phyloP scores from a whole-genome alignment of 23 tunicate species.

The Pegea sp. region DNA sequence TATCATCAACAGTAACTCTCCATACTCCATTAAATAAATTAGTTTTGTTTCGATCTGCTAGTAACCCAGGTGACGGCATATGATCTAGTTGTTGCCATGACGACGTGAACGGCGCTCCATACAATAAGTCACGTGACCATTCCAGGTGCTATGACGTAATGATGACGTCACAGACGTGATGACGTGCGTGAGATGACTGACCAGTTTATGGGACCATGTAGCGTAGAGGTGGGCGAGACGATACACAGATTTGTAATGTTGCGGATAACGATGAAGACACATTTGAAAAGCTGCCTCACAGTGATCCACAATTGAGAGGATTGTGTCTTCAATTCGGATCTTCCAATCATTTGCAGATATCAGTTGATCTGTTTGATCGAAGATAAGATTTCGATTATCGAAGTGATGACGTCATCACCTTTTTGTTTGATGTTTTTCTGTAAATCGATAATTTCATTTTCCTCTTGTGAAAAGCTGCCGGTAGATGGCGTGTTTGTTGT shows the following conservation, averaged over 20 bases:
- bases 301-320: constrained; percentile 22
- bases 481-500: no score
- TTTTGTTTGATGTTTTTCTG: no score
- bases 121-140: constrained; percentile 47
- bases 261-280: constrained; percentile 60
- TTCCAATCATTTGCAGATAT: no score
- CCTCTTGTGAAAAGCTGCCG: no score
- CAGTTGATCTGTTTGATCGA: no score
- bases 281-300: constrained; percentile 47
- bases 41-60: constrained; percentile 82
- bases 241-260: constrained; percentile 73
- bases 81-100: constrained; percentile 39
- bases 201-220: constrained; percentile 9
- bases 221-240: constrained; percentile 61
- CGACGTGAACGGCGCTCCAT: constrained; percentile 8
- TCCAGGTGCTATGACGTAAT: constrained; percentile 14
- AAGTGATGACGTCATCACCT: no score
- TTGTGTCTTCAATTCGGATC: no score
- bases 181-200: no score
- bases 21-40: constrained; percentile 99
- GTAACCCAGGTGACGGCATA: constrained; percentile 73
- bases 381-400: no score
- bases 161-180: no score
- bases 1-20: constrained; percentile 89
- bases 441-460: no score